Evolutionary conservation across 2,888 invertebrate species (phyloP).

Genomic region (Leistus spinibarbis): DNA sequence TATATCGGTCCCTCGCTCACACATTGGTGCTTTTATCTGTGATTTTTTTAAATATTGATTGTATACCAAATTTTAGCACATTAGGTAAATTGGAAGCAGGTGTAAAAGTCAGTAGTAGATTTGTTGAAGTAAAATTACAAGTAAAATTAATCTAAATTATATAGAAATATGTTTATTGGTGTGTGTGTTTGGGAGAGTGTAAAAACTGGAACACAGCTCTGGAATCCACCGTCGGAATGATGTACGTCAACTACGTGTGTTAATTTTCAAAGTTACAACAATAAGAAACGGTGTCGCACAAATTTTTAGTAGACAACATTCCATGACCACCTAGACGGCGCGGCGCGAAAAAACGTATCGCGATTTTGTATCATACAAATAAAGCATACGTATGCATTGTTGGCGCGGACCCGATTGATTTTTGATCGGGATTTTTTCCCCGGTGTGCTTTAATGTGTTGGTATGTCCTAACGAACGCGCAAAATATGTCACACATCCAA

Average conservation of each 20-base stretch:
- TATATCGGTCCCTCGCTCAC: no score
- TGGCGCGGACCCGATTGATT: conserved; percentile 21
- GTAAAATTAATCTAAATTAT: no score
- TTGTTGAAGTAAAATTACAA: no score
- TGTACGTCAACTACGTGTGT: not conserved
- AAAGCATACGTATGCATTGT: not conserved
- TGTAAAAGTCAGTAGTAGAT: no score
- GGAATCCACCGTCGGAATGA: not conserved
- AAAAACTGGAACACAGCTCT: not conserved
- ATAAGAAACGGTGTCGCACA: conserved; percentile 45
- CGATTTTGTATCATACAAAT: not conserved
- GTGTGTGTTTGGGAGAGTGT: no score
- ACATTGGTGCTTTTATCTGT: no score
- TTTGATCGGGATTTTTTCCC: conserved; percentile 39
- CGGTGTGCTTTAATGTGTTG: conserved; percentile 41
- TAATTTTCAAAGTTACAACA: not conserved
- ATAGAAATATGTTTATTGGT: no score
- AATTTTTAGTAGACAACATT: conserved; percentile 50
- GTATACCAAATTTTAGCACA: no score
- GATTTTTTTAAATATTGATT: no score
- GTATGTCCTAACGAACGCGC: conserved; percentile 47
- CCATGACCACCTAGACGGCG: conserved; percentile 36
- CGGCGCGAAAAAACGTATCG: not conserved
- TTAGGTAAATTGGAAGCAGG: no score
- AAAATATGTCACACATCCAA: conserved; percentile 45